phyloP scores from a whole-genome alignment of 2,797 vertebrate species.

The Acanthurus tractus region DNA sequence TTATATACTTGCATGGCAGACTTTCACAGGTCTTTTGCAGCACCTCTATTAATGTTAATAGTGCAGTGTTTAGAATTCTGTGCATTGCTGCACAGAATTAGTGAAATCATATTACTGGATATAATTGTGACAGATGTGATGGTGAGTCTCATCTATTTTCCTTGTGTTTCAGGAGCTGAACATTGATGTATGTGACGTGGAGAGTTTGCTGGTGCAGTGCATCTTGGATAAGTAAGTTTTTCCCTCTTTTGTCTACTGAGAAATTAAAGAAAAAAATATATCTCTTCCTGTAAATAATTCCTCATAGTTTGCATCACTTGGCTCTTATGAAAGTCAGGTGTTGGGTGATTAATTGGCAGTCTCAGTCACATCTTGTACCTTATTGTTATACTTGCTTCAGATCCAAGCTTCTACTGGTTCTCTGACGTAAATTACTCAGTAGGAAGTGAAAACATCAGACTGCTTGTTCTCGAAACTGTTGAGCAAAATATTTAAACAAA shows the following conservation, averaged over 20 bases:
- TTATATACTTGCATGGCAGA: not conserved
- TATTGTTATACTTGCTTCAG: not conserved
- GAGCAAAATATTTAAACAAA: not conserved
- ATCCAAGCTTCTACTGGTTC: conserved; percentile 6
- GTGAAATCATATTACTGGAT: not conserved
- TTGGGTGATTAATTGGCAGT: conserved; percentile 1
- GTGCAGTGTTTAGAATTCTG: not conserved
- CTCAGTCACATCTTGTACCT: not conserved
- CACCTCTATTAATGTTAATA: not conserved
- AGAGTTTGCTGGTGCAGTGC: conserved; percentile 99
- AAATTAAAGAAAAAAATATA: not conserved
- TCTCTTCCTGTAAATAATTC: conserved; percentile 53
- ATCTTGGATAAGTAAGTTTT: conserved; percentile 99
- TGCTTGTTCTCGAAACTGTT: not conserved
- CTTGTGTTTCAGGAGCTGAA: conserved; percentile 92
- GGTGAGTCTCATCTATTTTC: not conserved
- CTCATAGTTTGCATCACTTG: conserved; percentile 59
- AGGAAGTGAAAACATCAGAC: not conserved
- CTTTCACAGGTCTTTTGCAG: not conserved
- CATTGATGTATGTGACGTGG: conserved; percentile 99
- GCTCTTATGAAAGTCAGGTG: not conserved
- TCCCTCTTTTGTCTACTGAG: conserved; percentile 14
- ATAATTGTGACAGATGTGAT: not conserved
- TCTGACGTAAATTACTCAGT: conserved; percentile 23
- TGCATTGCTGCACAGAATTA: not conserved